A percentile compares a stretch with the other conserved stretches of the same genome.
phyloP scores from a whole-genome alignment of 2,113 vertebrate genomes.

The Pungitius pungitius region DNA sequence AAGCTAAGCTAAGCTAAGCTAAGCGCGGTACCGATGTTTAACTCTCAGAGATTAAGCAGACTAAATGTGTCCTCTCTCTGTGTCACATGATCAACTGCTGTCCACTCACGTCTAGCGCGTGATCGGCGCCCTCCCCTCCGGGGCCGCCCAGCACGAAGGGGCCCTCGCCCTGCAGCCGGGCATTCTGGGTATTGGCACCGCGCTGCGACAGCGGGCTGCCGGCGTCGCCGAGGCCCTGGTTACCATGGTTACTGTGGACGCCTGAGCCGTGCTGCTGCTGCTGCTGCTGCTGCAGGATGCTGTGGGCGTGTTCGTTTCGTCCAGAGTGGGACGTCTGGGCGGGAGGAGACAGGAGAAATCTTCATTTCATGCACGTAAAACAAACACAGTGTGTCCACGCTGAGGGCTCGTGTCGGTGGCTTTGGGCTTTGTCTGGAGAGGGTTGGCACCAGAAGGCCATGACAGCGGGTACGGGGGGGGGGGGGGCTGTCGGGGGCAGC shows the following conservation, averaged over 20 bases:
- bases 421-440: constrained; percentile 1
- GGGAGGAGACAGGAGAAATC: background rate
- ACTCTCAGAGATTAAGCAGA: background rate
- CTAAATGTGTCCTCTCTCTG: background rate
- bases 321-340: constrained; percentile 80
- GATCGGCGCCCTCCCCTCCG: constrained; percentile 85
- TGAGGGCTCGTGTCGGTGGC: background rate
- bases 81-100: background rate
- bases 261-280: constrained; percentile 80
- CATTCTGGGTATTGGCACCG: constrained; percentile 75
- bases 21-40: background rate
- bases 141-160: constrained; percentile 81
- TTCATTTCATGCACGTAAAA: background rate
- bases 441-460: constrained; percentile 34
- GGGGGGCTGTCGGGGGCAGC: constrained; percentile 58
- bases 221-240: constrained; percentile 75
- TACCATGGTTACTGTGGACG: constrained; percentile 58
- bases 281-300: constrained; percentile 79
- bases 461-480: constrained; percentile 42
- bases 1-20: background rate
- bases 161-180: constrained; percentile 78
- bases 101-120: constrained; percentile 89
- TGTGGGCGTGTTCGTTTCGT: constrained; percentile 86
- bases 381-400: background rate
- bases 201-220: constrained; percentile 82